Conservation (phyloP, 2,113 vertebrate genomes). For the Microcebus jonahi region DNA sequence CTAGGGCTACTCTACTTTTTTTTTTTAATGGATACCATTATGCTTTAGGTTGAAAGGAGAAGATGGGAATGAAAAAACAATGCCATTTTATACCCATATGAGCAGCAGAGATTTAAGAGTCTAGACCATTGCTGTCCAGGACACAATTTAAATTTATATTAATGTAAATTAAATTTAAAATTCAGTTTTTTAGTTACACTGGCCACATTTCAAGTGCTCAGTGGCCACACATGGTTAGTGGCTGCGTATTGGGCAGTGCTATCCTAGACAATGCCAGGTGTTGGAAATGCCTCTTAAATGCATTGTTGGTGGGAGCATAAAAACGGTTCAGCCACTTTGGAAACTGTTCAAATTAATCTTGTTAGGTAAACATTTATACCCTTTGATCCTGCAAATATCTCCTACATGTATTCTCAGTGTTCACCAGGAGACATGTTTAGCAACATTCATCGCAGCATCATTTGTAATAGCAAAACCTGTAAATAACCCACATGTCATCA, state of each 20-base stretch:
- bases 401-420: neutral
- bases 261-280: neutral
- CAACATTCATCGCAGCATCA: neutral
- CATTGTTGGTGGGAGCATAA: neutral
- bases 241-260: neutral
- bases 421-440: neutral
- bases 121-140: neutral
- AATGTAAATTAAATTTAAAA: neutral
- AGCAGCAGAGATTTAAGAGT: neutral
- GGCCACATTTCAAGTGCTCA: neutral
- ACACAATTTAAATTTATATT: neutral
- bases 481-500: neutral
- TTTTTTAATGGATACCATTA: neutral
- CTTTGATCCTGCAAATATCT: neutral
- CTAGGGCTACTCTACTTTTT: neutral
- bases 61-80: neutral
- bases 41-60: neutral
- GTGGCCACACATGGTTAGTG: accelerated
- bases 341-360: neutral
- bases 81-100: neutral
- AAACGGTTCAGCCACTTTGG: neutral
- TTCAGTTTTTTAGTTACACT: neutral
- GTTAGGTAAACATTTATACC: neutral
- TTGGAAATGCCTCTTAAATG: neutral
- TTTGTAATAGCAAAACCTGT: neutral